Base-by-base conservation (phyloP, 2,888 invertebrate genomes). In the Netelia fuscicornis region DNA sequence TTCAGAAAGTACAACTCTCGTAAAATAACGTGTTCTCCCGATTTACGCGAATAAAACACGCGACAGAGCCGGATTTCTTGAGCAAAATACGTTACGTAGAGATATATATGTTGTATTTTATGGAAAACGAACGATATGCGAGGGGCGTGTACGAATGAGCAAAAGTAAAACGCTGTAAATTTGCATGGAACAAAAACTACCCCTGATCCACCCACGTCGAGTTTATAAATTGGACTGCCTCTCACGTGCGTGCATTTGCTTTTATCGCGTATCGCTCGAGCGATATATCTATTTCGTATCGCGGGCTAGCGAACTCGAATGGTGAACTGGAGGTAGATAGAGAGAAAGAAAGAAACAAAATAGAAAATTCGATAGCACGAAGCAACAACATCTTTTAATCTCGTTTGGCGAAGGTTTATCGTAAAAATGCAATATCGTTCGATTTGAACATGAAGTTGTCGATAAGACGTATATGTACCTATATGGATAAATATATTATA, bases 31-130 rank as follows among this genome's bases (percentile, higher is more conserved):
- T 60, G 54, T 9, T 10, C 20, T 37, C 48, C 13, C 70, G 70
- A 79, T 85, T 85, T 79, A 82, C 75, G 65, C 17, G 79, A 67
- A 17, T 58, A 17, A 71, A 85, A 79, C 79, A 82, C 75, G 71
- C 85, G 54, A 82, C 71, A 62, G 75, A 70, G 8, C 37, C 37
- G 6, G 37, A 60, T 78, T 78, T 70, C 25, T 48, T 30, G 60
- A 60, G 52, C 68, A 78, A 70, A 60, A 76, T 54, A 76, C 64
- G 37, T 54, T 37, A 37, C 37, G 37, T 37, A 37, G 37, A 37
- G 6, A 37, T 37, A 37, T 37, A 37, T 37, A 37, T 37, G 37
- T 37, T 37, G 37, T 37, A 37, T 37, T 54, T 54, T 54, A 54
- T n/a, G 17, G 6, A 54, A 54, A 54, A 54, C n/a, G 54, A 13